Percentiles rank a stretch among this genome's conserved stretches.
These are phyloP conservation scores for Odontocerum albicorne DNA, from an alignment of 2,888 invertebrate species.

Conservation along the genomic window DNA sequence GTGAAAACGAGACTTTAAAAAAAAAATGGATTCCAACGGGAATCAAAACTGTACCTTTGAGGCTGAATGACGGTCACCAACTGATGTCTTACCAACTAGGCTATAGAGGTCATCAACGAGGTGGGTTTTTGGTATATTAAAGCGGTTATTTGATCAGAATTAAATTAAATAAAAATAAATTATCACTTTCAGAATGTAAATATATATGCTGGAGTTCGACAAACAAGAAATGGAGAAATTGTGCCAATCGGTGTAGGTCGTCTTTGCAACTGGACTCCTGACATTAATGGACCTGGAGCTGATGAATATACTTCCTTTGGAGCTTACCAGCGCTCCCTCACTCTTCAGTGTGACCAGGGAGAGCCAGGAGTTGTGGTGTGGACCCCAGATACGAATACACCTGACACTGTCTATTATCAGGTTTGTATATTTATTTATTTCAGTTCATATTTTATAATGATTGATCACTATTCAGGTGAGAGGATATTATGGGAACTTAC, in stretches of 20 bases:
- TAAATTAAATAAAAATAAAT: too few relatives aligned
- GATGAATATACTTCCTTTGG: constrained; percentile 87
- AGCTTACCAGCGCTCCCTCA: constrained; percentile 83
- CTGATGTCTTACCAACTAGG: too few relatives aligned
- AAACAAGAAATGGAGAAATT: constrained; percentile 67
- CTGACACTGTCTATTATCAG: constrained; percentile 92
- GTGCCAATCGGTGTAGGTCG: constrained; percentile 80
- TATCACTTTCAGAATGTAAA: constrained; percentile 69
- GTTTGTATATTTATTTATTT: constrained; percentile 47
- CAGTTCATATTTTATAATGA: neutral
- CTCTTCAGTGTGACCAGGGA: constrained; percentile 80
- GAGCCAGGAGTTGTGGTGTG: constrained; percentile 84
- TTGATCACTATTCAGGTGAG: neutral
- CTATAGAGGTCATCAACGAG: neutral
- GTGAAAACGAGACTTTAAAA: too few relatives aligned
- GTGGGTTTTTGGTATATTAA: neutral
- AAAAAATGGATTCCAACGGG: too few relatives aligned
- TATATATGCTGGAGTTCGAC: constrained; percentile 81
- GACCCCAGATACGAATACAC: constrained; percentile 84
- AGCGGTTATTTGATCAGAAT: too few relatives aligned
- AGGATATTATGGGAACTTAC: neutral
- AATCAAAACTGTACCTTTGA: too few relatives aligned
- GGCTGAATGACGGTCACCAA: too few relatives aligned
- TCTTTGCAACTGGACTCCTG: constrained; percentile 85
- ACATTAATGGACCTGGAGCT: constrained; percentile 68